Evolutionary conservation across 1,140 invertebrate species (phyloP), one percentile per base, ranked within the genome.

Genomic region (Anoplolepis gracilipes): DNA sequence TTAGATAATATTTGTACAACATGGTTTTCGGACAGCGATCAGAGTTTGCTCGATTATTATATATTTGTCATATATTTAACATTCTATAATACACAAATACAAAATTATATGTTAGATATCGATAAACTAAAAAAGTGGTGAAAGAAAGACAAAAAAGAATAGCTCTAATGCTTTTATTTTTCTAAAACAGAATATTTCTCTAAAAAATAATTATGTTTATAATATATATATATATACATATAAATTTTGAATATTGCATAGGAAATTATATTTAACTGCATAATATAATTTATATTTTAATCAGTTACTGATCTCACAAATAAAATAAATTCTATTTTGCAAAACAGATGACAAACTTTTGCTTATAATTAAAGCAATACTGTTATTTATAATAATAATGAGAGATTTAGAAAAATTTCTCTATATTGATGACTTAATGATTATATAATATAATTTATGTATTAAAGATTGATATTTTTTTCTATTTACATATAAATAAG

Each of bases 1-100:
- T 39, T 72, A 69, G 25, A 81, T n/a, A 33, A 55, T 46, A 77
- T 64, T 64, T 46, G 22, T 79, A 53, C 13, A 78, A 78, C 62
- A 78, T 78, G 76, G 42, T 78, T 69, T 69, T 79, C 19, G 62
- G 62, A 67, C 4, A 53, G 28, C 7, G 33, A 53, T 67, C 76
- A 67, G 22, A 67, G 2, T 46, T 16, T 65, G 30, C 39, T 67
- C 13, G 30, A 65, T 78, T 42, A 39, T 39, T 77, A 22, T 61
- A 42, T 11, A 16, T 69, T 67, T 69, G 19, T 36, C 25, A 79
- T 16, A 65, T 59, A 36, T 67, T 79, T 39, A 2, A 69, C 25
- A 69, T 7, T 62, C 30, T 69, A 25, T 62, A n/a, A n/a, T n/a
- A 61, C 36, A 67, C 30, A 55, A 1, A 49, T 53, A 53, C 22